Evolutionary conservation across 35 echinoderm and acorn worm genomes (phyloP), one percentile per base, ranked within the genome.

Genomic region (Apostichopus japonicus): DNA sequence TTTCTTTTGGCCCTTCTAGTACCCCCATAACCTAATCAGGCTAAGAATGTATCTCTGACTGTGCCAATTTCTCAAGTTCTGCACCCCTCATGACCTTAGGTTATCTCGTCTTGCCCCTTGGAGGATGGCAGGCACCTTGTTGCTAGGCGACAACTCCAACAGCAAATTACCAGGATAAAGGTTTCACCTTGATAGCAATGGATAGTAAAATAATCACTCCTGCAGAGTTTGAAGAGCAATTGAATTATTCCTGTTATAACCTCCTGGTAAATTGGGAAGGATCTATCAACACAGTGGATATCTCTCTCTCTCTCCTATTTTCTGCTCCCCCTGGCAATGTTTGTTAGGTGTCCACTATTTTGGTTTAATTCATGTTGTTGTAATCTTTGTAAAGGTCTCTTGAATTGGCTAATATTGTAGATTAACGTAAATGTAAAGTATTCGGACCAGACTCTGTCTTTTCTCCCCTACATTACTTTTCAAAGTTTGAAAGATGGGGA

Each of bases 21-120:
- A 84, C 81, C 55, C n/a, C 81, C 81, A 57, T 84, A 84, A 84
- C 81, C 81, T 84, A 84, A 84, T 84, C 81, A 84, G 81, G 81
- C 81, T 84, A 84, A 84, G 81, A 84, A 84, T 84, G 81, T 58
- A 84, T 84, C 81, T 51, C 81, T 84, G 53, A 84, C 81, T 84
- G 81, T 84, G 81, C 81, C 81, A 84, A 84, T 84, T 84, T 84
- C 81, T 84, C 56, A 84, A 51, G 55, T 84, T 84, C 55, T 84
- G 81, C 81, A 84, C 55, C 81, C 81, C 81, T 84, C 6, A 5
- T 84, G 81, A 84, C 81, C 81, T 84, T 84, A 84, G 81, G 81
- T 84, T 84, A 84, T 84, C 81, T 84, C 17, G 56, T 14, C 2
- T 58, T 84, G 54, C 51, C 54, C 81, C 16, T 14, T 84, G 56